Base-by-base conservation (phyloP, 2,888 invertebrate species). In the Beris chalybata region DNA sequence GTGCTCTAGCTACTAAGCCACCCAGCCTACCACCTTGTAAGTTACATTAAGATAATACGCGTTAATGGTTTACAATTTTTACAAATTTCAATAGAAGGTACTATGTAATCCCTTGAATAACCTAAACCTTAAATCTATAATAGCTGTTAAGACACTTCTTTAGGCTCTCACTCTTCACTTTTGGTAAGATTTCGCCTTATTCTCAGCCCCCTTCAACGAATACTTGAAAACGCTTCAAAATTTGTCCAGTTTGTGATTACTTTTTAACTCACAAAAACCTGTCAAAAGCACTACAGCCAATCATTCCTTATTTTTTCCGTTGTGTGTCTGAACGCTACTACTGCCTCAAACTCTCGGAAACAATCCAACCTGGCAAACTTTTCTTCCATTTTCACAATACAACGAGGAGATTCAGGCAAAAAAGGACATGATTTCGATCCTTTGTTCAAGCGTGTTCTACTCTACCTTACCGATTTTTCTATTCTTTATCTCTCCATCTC, bases 211-310 rank as follows among this genome's bases (percentile, higher is more conserved):
- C 22, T 22, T 22, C 22, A 22, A 22, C 22, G 22, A 22, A 22
- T 22, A 22, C 22, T 22, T 22, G 22, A 22, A 22, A 22, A 22
- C 22, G 22, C 22, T 48, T 13, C 4, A 47, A 30, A n/a, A 58
- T n/a, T 47, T 22, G 32, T 12, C 12, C 29, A 22, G 29, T 58
- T 57, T 31, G 22, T 58, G 58, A 47, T 58, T 58, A 47, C 58
- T 58, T 58, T 58, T 58, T 58, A 31, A 29, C 43, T 47, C 29
- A 47, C 31, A 45, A 53, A 68, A 61, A 63, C 68, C 68, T 68
- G 68, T 68, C 68, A 68, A 66, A 53, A 65, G 61, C 68, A 68
- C 68, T 61, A 63, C 56, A 63, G 57, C 68, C 68, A 68, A 68
- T 68, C 65, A 61, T 65, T 53, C 53, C 45, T 47, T 43, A 12